Evolutionary conservation across 2,888 invertebrate genomes (phyloP).

Genomic region (Belgica antarctica): DNA sequence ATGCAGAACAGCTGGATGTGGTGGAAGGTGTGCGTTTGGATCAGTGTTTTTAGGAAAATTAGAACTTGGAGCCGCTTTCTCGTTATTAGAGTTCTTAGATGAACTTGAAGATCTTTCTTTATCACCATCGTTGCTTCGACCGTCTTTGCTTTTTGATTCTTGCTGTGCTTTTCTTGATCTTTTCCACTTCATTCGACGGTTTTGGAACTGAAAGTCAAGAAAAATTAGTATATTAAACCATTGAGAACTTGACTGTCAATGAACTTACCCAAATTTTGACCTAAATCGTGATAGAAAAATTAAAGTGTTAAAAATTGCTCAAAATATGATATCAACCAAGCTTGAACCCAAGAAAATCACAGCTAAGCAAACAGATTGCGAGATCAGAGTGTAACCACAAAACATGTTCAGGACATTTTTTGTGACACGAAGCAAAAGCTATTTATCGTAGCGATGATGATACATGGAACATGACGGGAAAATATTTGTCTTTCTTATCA

Average conservation of each 20-base stretch:
- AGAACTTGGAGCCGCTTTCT: constrained; percentile 23
- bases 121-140: constrained; percentile 27
- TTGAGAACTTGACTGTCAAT: background rate
- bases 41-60: constrained; percentile 27
- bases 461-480: constrained; percentile 26
- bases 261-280: constrained; percentile 27
- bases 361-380: background rate
- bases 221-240: background rate
- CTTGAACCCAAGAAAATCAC: background rate
- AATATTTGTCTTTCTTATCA: constrained; percentile 40
- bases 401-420: constrained; percentile 30
- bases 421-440: background rate
- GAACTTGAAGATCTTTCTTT: constrained; percentile 22
- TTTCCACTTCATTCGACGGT: constrained; percentile 98
- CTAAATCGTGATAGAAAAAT: background rate
- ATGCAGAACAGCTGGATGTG: background rate
- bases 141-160: constrained; percentile 66
- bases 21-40: background rate
- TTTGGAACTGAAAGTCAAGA: constrained; percentile 60
- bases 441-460: constrained; percentile 35
- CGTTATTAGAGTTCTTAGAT: background rate
- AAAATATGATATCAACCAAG: background rate
- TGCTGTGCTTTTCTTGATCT: constrained; percentile 94
- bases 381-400: constrained; percentile 38
- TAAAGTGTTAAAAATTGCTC: too few species aligned